Percentiles rank a stretch among this genome's conserved stretches.
Conservation (phyloP, 2,888 invertebrate genomes). For the Galeopsomyia nigrocyanea region DNA sequence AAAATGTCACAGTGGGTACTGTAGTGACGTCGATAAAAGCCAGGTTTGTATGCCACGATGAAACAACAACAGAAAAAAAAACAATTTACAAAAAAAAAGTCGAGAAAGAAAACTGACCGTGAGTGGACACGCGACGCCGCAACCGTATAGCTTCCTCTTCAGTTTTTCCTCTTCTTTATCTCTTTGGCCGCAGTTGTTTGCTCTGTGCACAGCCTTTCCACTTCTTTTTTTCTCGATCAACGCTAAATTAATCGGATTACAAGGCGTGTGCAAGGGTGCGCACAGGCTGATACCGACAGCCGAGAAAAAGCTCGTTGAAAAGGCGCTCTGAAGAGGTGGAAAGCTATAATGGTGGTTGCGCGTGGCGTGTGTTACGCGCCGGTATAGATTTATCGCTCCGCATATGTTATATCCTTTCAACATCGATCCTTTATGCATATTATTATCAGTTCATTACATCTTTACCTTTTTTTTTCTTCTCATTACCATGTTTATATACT, state of each 20-base stretch:
- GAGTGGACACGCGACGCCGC: constrained; percentile 63
- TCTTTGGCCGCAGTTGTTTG: not conserved
- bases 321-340: no score
- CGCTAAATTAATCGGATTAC: no score
- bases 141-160: constrained; percentile 44
- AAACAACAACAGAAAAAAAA: constrained; percentile 35
- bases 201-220: no score
- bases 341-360: constrained; percentile 55
- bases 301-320: no score
- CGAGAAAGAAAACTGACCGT: constrained; percentile 60
- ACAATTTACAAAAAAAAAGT: constrained; percentile 52
- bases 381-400: constrained; percentile 54
- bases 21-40: constrained; percentile 98
- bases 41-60: constrained; percentile 84
- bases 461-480: constrained; percentile 7
- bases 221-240: no score
- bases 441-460: constrained; percentile 37
- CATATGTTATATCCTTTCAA: constrained; percentile 41
- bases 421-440: constrained; percentile 41
- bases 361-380: constrained; percentile 60
- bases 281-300: no score
- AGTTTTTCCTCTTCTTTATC: constrained; percentile 35
- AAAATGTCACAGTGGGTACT: constrained; percentile 99
- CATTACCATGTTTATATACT: not conserved
- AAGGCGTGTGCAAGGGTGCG: no score